Conservation (phyloP, 1,140 invertebrate genomes). For the Piezodorus guildinii region DNA sequence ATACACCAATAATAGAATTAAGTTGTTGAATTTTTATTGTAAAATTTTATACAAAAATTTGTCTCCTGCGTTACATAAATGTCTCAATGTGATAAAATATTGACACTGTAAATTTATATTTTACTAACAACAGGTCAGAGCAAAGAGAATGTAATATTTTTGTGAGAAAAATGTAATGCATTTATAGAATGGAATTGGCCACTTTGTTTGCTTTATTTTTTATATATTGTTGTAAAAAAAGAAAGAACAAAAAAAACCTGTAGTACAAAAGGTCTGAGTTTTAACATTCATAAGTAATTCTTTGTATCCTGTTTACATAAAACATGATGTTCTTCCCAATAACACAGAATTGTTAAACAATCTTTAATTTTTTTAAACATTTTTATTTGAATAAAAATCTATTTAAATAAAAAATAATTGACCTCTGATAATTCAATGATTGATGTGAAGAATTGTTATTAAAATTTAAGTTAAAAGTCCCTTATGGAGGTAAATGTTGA, state of each 20-base stretch:
- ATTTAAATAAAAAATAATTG: too few relatives aligned
- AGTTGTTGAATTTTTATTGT: constrained; percentile 5
- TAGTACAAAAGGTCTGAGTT: constrained; percentile 1
- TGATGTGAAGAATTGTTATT: too few relatives aligned
- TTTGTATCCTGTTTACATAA: not conserved
- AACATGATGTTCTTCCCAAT: not conserved
- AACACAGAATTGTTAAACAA: not conserved
- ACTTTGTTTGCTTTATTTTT: constrained; percentile 11
- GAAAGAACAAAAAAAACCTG: not conserved
- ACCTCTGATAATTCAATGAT: too few relatives aligned
- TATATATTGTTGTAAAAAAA: not conserved
- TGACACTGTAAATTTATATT: constrained; percentile 9
- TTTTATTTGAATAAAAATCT: too few relatives aligned
- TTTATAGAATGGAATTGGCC: constrained; percentile 10
- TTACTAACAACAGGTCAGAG: constrained; percentile 7
- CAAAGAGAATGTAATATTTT: constrained; percentile 14
- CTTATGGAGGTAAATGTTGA: too few relatives aligned
- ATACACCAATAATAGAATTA: constrained; percentile 13
- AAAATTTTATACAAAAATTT: constrained; percentile 6
- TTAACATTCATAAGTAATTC: not conserved
- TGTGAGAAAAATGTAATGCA: constrained; percentile 11
- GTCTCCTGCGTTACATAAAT: constrained; percentile 3
- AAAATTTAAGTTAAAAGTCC: too few relatives aligned
- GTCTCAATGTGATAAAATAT: constrained; percentile 13
- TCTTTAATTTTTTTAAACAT: not conserved